Evolutionary conservation across 2,888 invertebrate species (phyloP), one percentile per base, ranked within the genome.

Genomic region (Ctenicera cuprea): DNA sequence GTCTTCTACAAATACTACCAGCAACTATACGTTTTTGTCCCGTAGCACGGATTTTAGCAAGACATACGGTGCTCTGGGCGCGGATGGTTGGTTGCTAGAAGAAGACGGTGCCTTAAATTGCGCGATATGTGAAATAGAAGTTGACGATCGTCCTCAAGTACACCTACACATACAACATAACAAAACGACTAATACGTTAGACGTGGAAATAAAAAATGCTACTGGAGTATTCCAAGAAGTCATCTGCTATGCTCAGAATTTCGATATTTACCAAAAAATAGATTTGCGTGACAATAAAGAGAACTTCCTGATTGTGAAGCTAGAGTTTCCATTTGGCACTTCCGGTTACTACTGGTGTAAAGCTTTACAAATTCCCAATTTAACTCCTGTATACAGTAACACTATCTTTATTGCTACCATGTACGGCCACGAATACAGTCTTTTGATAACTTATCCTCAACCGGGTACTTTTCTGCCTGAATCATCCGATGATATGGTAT

Each of bases 61-160:
- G 11, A 20, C 14, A 7, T 71, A 57, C 52, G 65, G 57, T 11
- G 65, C 59, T n/a, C 14, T 65, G 1, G 37, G 26, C 22, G 14
- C 57, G 1, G 8, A 43, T n/a, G 65, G 65, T 7, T 65, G 64
- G 65, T 20, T 18, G 0, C 22, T 63, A 48, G 45, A 45, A 37
- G 26, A 71, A 14, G 64, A 54, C 9, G 18, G 26, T 20, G 11
- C 16, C 4, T 45, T 65, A n/a, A 26, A n/a, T 20, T 64, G 65
- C 59, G 71, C 65, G n/a, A 37, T 71, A n/a, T 71, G 71, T 18
- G 71, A 71, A 71, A 22, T 45, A 9, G 11, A 38, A 14, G 12
- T 43, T 52, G 37, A 37, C 14, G 16, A 50, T 9, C 22, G 22
- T 37, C 37, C 20, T 2, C 18, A 1, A 45, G 63, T 54, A 22